Conservation (phyloP, 2,113 vertebrate species). For the Pachypanchax playfairii region DNA sequence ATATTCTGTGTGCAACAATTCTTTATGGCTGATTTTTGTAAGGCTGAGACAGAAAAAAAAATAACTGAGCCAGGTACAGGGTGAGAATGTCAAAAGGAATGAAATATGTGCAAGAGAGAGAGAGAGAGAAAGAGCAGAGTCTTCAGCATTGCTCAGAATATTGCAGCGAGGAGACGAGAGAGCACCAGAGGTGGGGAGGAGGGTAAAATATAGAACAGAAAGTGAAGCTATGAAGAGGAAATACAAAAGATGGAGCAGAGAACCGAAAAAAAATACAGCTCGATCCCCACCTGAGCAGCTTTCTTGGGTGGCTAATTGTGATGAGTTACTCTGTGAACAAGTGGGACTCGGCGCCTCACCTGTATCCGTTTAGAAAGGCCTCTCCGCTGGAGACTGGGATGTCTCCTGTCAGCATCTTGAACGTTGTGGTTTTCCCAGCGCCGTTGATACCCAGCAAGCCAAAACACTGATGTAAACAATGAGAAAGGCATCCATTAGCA, state of each 20-base stretch:
- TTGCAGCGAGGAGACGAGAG: constrained; percentile 42
- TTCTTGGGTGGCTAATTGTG: constrained; percentile 76
- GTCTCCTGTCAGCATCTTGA: constrained; percentile 99
- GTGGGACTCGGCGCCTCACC: constrained; percentile 79
- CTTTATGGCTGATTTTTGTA: constrained; percentile 46
- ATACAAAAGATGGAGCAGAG: constrained; percentile 14
- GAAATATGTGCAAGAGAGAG: constrained; percentile 44
- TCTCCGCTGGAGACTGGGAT: constrained; percentile 91
- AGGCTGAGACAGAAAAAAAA: constrained; percentile 21
- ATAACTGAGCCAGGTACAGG: constrained; percentile 42
- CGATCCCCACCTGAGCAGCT: constrained; percentile 57
- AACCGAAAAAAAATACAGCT: constrained; percentile 24
- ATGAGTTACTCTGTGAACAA: constrained; percentile 57
- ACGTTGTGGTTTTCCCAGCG: constrained; percentile 97
- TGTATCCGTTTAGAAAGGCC: constrained; percentile 94
- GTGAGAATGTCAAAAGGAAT: constrained; percentile 58
- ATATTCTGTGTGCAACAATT: constrained; percentile 47
- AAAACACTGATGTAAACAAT: constrained; percentile 85
- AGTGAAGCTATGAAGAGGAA: constrained; percentile 27
- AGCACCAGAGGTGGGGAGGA: constrained; percentile 40
- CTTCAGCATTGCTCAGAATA: constrained; percentile 49
- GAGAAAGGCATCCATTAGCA: constrained; percentile 23
- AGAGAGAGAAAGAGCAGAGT: constrained; percentile 21
- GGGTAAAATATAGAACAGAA: constrained; percentile 32
- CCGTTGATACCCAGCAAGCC: constrained; percentile 98